Evolutionary conservation across 2,888 invertebrate genomes (phyloP).

Genomic region (Panorpa germanica): DNA sequence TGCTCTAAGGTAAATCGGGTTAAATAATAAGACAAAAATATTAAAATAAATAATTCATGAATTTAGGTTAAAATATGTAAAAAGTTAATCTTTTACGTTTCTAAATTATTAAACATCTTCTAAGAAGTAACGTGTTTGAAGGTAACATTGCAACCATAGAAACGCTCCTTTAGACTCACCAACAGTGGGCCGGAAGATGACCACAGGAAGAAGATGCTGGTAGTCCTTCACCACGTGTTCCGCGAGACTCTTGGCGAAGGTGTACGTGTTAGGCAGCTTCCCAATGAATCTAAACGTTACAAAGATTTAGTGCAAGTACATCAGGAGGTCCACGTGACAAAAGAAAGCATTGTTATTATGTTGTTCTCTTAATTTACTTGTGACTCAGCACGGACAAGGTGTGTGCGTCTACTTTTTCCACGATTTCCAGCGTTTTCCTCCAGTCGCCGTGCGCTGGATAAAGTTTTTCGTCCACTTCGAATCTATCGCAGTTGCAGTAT

Average conservation of each 20-base stretch:
- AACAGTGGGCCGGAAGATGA: slow-evolving; percentile 77
- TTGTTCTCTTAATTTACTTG: slow-evolving; percentile 41
- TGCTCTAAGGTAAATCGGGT: too few species aligned
- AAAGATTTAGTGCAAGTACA: too few species aligned
- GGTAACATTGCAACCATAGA: too few species aligned
- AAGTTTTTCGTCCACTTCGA: slow-evolving; percentile 53
- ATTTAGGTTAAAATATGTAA: too few species aligned
- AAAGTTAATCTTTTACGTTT: too few species aligned
- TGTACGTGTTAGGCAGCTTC: slow-evolving; percentile 75
- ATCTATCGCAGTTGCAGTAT: slow-evolving; percentile 63
- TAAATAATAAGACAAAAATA: too few species aligned
- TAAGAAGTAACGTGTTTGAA: too few species aligned
- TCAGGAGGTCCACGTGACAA: too few species aligned
- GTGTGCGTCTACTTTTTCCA: slow-evolving; percentile 37
- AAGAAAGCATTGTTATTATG: too few species aligned
- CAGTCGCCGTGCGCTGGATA: slow-evolving; percentile 53
- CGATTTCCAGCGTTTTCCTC: slow-evolving; percentile 42
- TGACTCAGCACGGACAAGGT: slow-evolving; percentile 33
- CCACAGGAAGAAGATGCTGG: slow-evolving; percentile 41
- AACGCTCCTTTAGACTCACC: too few species aligned
- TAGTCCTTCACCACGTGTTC: slow-evolving; percentile 63
- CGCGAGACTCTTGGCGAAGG: slow-evolving; percentile 73
- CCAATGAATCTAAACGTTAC: slow-evolving; percentile 30
- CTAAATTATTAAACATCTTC: neutral
- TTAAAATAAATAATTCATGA: too few species aligned